phyloP scores from a whole-genome alignment of 2,113 vertebrate species.

The Lucifuga dentata region DNA sequence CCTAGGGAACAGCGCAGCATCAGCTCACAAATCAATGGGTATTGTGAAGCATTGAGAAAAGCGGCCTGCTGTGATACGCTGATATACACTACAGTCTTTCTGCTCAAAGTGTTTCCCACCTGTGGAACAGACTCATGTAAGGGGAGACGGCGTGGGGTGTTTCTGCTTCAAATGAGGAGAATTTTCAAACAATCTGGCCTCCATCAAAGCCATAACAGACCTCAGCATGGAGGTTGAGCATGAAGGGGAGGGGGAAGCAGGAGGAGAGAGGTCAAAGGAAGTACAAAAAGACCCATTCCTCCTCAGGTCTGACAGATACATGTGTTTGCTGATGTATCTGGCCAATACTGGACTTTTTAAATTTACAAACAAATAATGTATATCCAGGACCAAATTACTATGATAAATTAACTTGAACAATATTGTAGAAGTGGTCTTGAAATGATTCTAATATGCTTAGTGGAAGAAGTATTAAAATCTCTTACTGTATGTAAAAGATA shows the following conservation, averaged over 20 bases:
- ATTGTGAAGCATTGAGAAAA: conserved; percentile 32
- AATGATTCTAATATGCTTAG: too few species aligned
- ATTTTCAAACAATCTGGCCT: conserved; percentile 13
- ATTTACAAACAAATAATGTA: neutral
- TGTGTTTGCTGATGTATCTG: neutral
- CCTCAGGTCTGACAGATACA: neutral
- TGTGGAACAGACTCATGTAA: conserved; percentile 31
- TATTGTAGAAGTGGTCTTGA: too few species aligned
- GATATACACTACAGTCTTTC: conserved; percentile 16
- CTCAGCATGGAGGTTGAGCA: neutral
- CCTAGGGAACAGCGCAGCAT: conserved; percentile 23
- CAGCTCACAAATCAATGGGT: conserved; percentile 56
- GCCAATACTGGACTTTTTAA: neutral
- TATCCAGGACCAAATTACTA: too few species aligned
- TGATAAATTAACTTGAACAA: too few species aligned
- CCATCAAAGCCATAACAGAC: conserved; percentile 4
- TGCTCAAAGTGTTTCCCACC: conserved; percentile 25
- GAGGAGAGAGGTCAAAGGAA: conserved; percentile 19
- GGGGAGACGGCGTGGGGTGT: conserved; percentile 3
- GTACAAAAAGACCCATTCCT: neutral
- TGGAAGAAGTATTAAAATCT: too few species aligned
- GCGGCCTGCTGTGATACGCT: conserved; percentile 38
- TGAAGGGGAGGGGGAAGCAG: neutral
- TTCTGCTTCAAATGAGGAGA: conserved; percentile 2
- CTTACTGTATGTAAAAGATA: too few species aligned